Percentiles rank a stretch among this genome's conserved stretches.
Evolutionary conservation across 2,113 vertebrate species (phyloP).

Genomic region (Calyptomena viridis): DNA sequence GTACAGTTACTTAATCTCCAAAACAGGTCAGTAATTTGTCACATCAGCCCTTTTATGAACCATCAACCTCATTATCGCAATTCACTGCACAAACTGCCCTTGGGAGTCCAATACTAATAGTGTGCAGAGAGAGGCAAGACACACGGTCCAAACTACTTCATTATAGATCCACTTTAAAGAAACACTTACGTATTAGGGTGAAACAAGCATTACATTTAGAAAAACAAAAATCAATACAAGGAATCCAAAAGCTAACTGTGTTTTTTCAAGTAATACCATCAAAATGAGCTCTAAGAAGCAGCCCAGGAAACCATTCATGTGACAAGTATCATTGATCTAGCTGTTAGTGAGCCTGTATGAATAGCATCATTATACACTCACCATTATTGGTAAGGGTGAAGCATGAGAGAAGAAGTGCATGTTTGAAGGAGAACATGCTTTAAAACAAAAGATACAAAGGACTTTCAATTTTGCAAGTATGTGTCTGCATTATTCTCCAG

Average conservation of each 20-base stretch:
- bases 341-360: background rate
- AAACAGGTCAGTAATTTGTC: constrained; percentile 71
- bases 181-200: constrained; percentile 35
- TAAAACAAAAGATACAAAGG: background rate
- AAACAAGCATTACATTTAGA: constrained; percentile 40
- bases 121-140: constrained; percentile 26
- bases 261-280: background rate
- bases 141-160: constrained; percentile 49
- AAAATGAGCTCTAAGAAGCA: constrained; percentile 10
- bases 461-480: background rate
- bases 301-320: background rate
- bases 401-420: background rate
- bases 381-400: background rate
- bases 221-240: constrained; percentile 47
- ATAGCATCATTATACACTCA: constrained; percentile 5
- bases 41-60: constrained; percentile 67
- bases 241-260: background rate
- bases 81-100: constrained; percentile 62
- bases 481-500: background rate
- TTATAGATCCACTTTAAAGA: constrained; percentile 63
- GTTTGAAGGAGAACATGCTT: background rate
- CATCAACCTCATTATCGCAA: constrained; percentile 71
- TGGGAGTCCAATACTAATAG: constrained; percentile 63
- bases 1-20: constrained; percentile 25
- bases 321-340: constrained; percentile 41